Percentiles rank a stretch among this genome's conserved stretches.
phyloP scores from a whole-genome alignment of 2,888 invertebrate species.

The Acrocyrtus sp. region DNA sequence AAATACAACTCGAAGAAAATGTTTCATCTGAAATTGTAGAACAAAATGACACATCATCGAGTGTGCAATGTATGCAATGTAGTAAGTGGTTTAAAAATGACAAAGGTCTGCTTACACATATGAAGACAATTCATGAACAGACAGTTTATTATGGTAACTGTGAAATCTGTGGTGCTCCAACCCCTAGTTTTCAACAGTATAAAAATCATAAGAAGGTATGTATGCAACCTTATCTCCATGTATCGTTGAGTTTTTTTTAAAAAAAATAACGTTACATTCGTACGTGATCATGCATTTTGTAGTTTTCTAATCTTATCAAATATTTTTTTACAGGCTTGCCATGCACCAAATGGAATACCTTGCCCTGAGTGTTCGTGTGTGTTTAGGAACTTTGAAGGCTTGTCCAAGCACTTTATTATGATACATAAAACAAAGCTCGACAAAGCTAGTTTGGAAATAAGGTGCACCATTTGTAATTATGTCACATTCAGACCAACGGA shows the following conservation, averaged over 20 bases:
- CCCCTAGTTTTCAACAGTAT: not conserved
- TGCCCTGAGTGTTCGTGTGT: constrained; percentile 10
- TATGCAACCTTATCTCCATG: not conserved
- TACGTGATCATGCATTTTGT: not conserved
- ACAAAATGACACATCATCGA: too few relatives aligned
- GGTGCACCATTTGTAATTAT: not conserved
- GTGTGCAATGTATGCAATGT: not conserved
- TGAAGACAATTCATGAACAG: not conserved
- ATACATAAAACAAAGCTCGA: constrained; percentile 14
- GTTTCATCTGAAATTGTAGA: too few relatives aligned
- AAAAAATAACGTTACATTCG: not conserved
- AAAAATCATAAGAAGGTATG: constrained; percentile 25
- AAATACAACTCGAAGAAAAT: too few relatives aligned
- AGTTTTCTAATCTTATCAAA: not conserved
- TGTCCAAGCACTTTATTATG: not conserved
- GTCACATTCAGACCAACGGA: not conserved
- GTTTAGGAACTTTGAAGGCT: constrained; percentile 5
- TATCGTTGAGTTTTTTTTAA: not conserved
- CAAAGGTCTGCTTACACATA: not conserved
- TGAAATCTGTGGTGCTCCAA: constrained; percentile 12
- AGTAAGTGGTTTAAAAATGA: not conserved
- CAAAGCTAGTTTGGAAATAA: not conserved
- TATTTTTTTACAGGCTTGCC: constrained; percentile 1
- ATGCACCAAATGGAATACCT: not conserved
- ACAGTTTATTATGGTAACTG: not conserved